Base-by-base conservation (phyloP, 2,888 invertebrate genomes). In the Trichopoda pennipes region DNA sequence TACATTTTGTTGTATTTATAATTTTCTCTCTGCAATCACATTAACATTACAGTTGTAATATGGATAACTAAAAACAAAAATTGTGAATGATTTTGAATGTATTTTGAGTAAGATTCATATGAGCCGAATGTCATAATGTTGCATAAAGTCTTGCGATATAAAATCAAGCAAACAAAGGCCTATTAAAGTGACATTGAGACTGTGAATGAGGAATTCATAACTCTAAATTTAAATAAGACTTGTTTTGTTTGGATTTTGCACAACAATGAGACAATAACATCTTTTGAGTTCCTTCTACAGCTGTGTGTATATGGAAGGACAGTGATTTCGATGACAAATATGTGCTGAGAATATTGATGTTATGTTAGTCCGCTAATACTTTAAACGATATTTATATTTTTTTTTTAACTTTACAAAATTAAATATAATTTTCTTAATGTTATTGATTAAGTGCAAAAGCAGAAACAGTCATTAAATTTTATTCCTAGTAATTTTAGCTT, bases 111-210 rank as follows among this genome's bases (percentile, higher is more conserved):
- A 64, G 14, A 63, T 42, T 16, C 58, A 44, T 58, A 56, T 47
- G 56, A 53, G 21, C 28, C 56, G 55, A 23, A 38, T 64, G 56
- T 56, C 49, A 70, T 17, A 42, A 42, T 56, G 42, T 77, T 16
- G 17, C 21, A 42, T 75, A 49, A 58, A 66, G 49, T 58, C 28
- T 49, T 51, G 28, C 21, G 17, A 44, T 3, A 3, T 7, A 23
- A 64, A 49, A 44, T 28, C 23, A 23, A 4, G 32, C 16, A 51
- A 32, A 61, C 53, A 49, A 74, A 55, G 75, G 58, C 61, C 72
- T 55, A 69, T 72, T 68, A 58, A 72, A 61, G 51, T 79, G 79
- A 79, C 79, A 82, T 82, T 82, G 79, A 79, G 79, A 70, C 79
- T 70, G 32, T 47, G 60, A 47, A 80, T 51, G 35, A 70, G 4